Conservation (phyloP, 1,140 invertebrate genomes). For the Drosophila sp. region DNA sequence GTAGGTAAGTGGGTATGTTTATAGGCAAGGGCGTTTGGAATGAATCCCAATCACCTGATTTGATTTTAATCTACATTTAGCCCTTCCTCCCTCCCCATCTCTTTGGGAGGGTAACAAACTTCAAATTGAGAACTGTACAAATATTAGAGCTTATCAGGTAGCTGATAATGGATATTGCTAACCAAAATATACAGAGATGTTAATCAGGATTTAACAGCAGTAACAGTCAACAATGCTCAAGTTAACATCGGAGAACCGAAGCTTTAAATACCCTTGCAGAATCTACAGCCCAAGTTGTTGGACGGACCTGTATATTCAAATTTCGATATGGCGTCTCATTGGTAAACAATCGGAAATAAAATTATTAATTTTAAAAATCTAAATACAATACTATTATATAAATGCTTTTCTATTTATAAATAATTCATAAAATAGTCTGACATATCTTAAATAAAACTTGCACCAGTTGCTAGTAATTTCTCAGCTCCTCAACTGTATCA, state of each 20-base stretch:
- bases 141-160: slow-evolving; percentile 22
- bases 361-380: too few species aligned
- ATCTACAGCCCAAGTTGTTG: not conserved
- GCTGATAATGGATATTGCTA: slow-evolving; percentile 32
- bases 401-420: too few species aligned
- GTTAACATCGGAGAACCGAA: slow-evolving; percentile 12
- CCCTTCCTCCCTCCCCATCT: too few species aligned
- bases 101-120: not conserved
- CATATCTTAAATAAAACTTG: too few species aligned
- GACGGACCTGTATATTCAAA: too few species aligned
- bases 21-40: not conserved
- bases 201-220: not conserved
- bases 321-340: too few species aligned
- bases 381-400: too few species aligned
- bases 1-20: not conserved
- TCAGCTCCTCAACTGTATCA: too few species aligned
- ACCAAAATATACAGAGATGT: slow-evolving; percentile 22
- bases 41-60: slow-evolving; percentile 23
- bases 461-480: too few species aligned
- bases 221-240: not conserved
- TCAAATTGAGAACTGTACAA: not conserved
- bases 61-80: slow-evolving; percentile 14
- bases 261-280: slow-evolving; percentile 22
- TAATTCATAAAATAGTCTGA: too few species aligned
- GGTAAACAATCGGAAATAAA: too few species aligned